A percentile compares a stretch with the other conserved stretches of the same genome.
phyloP scores from a whole-genome alignment of 2,797 vertebrate species.

The Brachyalestes nurse region DNA sequence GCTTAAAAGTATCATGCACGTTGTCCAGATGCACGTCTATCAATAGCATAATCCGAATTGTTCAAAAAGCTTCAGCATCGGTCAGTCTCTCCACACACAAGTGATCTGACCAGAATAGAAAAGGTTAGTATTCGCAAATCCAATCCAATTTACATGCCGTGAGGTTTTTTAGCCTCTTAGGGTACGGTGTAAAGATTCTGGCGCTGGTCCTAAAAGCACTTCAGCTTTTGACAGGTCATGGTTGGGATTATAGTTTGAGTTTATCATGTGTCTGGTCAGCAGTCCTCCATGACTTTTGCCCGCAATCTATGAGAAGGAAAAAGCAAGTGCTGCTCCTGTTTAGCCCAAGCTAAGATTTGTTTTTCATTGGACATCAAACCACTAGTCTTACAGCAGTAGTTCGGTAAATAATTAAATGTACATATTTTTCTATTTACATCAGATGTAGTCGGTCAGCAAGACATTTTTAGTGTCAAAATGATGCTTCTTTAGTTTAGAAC shows the following conservation, averaged over 20 bases:
- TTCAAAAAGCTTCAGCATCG: not conserved
- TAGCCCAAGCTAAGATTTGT: no score
- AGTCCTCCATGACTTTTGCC: not conserved
- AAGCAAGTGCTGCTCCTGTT: no score
- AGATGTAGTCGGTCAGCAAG: no score
- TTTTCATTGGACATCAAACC: no score
- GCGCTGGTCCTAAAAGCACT: not conserved
- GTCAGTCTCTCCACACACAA: not conserved
- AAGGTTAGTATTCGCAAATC: not conserved
- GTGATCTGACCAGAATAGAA: not conserved
- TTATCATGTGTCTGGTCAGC: not conserved
- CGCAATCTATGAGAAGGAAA: not conserved
- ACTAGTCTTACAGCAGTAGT: no score
- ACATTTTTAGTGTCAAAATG: no score
- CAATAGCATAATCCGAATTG: slow-evolving; percentile 15
- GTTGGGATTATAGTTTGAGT: not conserved
- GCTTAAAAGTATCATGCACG: slow-evolving; percentile 11
- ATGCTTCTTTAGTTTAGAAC: no score
- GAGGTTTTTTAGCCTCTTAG: not conserved
- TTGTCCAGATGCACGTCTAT: not conserved
- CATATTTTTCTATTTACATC: no score
- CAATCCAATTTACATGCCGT: not conserved
- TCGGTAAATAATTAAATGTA: no score
- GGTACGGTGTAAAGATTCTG: not conserved
- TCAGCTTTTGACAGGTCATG: not conserved